A percentile compares a stretch with the other conserved stretches of the same genome.
phyloP scores from a whole-genome alignment of 2,113 vertebrate genomes.

The Dromaius novaehollandiae region DNA sequence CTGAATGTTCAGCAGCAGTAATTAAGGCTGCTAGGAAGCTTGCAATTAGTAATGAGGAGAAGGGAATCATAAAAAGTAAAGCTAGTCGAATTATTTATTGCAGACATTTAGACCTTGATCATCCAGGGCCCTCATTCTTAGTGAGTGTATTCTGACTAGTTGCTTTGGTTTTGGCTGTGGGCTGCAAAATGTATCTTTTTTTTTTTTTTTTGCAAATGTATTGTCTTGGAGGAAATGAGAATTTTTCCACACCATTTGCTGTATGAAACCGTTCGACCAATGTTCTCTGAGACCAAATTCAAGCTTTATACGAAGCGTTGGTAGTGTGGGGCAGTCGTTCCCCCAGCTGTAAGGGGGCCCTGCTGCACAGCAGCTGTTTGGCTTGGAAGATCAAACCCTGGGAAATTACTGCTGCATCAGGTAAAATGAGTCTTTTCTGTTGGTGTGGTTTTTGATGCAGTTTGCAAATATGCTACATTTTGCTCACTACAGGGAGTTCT shows the following conservation, averaged over 20 bases:
- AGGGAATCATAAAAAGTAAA: not conserved
- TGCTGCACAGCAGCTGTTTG: not conserved
- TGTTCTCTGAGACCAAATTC: not conserved
- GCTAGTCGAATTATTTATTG: not conserved
- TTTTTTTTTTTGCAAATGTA: not conserved
- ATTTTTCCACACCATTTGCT: not conserved
- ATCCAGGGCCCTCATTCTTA: not conserved
- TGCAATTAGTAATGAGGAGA: not conserved
- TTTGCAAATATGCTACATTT: not conserved
- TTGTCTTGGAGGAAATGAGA: not conserved
- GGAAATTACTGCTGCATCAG: not conserved
- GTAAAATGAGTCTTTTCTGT: accelerated
- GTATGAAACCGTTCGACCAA: not conserved
- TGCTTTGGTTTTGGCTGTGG: not conserved
- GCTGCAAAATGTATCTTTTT: not conserved
- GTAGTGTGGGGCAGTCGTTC: not conserved
- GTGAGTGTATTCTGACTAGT: not conserved
- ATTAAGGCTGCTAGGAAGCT: slow-evolving; percentile 28
- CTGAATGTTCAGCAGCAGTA: not conserved
- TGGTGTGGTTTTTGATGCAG: not conserved
- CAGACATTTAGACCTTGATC: not conserved
- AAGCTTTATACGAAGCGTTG: not conserved
- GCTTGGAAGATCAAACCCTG: not conserved
- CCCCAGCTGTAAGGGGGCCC: accelerated
- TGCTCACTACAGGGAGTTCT: not conserved